Evolutionary conservation across 2,113 vertebrate species (phyloP), one percentile per base, ranked within the genome.

Genomic region (Furnarius figulus): DNA sequence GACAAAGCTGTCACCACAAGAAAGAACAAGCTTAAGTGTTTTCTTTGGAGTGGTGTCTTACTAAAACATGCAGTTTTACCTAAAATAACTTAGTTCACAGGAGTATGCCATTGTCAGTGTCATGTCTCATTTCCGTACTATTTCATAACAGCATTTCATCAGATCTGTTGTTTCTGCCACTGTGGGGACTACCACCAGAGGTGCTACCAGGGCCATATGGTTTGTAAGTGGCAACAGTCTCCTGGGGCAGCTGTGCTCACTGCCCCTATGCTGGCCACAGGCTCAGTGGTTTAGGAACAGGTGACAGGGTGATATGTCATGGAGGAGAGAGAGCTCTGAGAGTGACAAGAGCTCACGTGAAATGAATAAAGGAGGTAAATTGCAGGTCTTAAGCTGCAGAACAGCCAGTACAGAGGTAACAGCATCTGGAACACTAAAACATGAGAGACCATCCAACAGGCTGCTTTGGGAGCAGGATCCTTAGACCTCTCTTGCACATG

Each of bases 281-380:
- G 37, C 63, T 70, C 0, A 0, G 12, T 1, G 0, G 46, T 22
- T 88, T 28, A n/a, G 40, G 31, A 47, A 10, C 27, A 59, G 25
- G 28, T 17, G 33, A 13, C 33, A 66, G 31, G 0, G 1, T 63
- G 33, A 89, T 70, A 74, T 33, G 24, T 7, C 22, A n/a, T 11
- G 50, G 47, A 79, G 27, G 15, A 71, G 40, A 53, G 16, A 16
- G 35, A 89, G 25, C 11, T 71, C 35, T 71, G 37, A 25, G 24
- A 19, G 27, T 39, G 25, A 24, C 46, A 49, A 39, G 28, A 27
- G 8, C 20, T 8, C 0, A 0, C 22, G 49, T 80, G 31, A 90
- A 90, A 52, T 10, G 3, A 85, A 72, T 33, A 55, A 77, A 74
- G 35, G 27, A 63, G 9, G 9, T 20, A 35, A 67, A 52, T n/a